Conservation (phyloP, 2,888 invertebrate species). For the Ectobius pallidus region DNA sequence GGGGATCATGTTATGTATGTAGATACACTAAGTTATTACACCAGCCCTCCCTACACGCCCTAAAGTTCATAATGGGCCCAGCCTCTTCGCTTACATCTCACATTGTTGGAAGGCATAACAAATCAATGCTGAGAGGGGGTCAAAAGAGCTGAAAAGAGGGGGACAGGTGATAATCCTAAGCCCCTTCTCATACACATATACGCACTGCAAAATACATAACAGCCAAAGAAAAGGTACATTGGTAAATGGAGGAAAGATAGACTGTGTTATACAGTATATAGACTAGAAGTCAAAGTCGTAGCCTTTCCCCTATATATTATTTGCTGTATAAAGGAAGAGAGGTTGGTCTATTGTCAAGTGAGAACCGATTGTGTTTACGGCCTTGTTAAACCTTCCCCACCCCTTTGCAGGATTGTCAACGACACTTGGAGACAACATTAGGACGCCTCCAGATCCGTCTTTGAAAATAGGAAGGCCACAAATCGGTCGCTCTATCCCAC, state of each 20-base stretch:
- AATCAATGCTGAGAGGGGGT: constrained; percentile 20
- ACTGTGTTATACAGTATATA: constrained; percentile 15
- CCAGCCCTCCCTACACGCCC: constrained; percentile 29
- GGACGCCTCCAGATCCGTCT: too few relatives aligned
- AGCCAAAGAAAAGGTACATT: constrained; percentile 1
- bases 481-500: too few relatives aligned
- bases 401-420: neutral
- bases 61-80: constrained; percentile 27
- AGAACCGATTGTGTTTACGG: constrained; percentile 18
- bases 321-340: constrained; percentile 27
- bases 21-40: neutral
- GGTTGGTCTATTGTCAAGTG: neutral
- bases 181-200: too few relatives aligned
- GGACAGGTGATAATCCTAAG: constrained; percentile 36
- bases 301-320: constrained; percentile 31
- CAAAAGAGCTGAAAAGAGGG: constrained; percentile 11
- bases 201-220: constrained; percentile 17
- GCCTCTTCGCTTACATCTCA: constrained; percentile 33
- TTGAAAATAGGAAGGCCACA: too few relatives aligned
- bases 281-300: neutral
- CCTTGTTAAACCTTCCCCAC: constrained; percentile 3
- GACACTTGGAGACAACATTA: neutral
- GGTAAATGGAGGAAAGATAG: constrained; percentile 40
- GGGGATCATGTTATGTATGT: too few relatives aligned
- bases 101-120: constrained; percentile 28